Evolutionary conservation across 2,797 vertebrate genomes (phyloP), one percentile per base, ranked within the genome.

Genomic region (Premnoplex brunnescens): DNA sequence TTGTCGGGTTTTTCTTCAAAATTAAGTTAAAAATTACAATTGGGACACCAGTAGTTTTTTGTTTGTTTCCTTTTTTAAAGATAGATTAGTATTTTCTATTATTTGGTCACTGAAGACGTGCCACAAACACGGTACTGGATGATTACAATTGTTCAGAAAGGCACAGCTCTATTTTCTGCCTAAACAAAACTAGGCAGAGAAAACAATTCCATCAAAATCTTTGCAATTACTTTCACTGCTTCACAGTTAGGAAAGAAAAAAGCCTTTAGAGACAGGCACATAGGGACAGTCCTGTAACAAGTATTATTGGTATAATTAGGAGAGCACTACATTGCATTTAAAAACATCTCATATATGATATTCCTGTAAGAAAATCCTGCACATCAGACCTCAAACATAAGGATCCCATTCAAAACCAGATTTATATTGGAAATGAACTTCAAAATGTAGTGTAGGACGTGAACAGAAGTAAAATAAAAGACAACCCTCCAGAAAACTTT

Each of bases 201-300:
- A 92, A 67, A 75, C 39, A 43, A 44, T 4, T 36, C 60, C 32
- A 72, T 20, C 43, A 56, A 82, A 88, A 32, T 9, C 6, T 63
- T 26, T 85, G 27, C 36, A 56, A 75, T 78, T 79, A 69, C 32
- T 91, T 87, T 28, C 62, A 75, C n/a, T 81, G 49, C 23, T 73
- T 79, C 16, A 41, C 14, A 49, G 52, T 24, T 14, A 44, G 41
- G 9, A 5, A 18, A 36, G 23, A 43, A 24, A 67, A 74, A 80
- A 60, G 7, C 3, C 13, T 80, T 79, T 27, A 20, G 39, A 85
- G n/a, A 41, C 26, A 32, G 41, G 41, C 39, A 75, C 3, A 5
- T 0, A 46, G 58, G 54, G 60, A 56, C 46, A 63, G 21, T 7
- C 32, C 26, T 36, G 51, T 9, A 77, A 49, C 14, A 44, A 51